These are phyloP conservation scores for Choloepus didactylus DNA, from an alignment of 2,797 vertebrate species.

Conservation along the genomic window DNA sequence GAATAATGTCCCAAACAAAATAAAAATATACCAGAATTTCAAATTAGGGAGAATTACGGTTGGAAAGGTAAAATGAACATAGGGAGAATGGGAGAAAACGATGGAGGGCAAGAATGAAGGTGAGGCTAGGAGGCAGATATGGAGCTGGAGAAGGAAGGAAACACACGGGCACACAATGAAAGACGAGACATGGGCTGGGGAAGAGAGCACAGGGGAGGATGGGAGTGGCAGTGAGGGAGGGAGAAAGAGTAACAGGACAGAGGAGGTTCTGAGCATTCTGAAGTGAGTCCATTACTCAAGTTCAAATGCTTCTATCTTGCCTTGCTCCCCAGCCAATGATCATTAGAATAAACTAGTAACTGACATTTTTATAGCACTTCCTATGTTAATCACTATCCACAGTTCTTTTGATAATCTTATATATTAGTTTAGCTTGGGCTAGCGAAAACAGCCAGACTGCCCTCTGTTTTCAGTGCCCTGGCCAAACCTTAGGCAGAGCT, in stretches of 20 bases:
- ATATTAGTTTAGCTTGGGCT: neutral
- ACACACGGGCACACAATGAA: neutral
- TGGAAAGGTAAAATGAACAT: neutral
- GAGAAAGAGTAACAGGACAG: accelerated
- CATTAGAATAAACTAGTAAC: neutral
- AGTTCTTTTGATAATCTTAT: neutral
- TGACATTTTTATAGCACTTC: neutral
- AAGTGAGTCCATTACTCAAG: neutral
- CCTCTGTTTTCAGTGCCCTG: neutral
- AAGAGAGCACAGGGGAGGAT: accelerated
- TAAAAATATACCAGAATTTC: neutral
- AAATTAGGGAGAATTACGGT: neutral
- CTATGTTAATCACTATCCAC: neutral
- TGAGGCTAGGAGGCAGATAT: neutral
- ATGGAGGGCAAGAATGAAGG: neutral
- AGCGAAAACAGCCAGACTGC: neutral
- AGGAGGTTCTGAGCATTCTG: neutral
- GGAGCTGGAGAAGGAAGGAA: neutral
- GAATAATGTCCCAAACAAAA: neutral
- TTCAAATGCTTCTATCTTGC: neutral
- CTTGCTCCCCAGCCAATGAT: neutral
- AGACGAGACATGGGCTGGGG: neutral
- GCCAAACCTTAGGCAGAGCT: neutral
- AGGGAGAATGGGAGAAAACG: neutral
- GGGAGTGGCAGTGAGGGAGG: neutral